Evolutionary conservation across 2,797 vertebrate genomes (phyloP).

Genomic region (Acanthurus leucopareius): DNA sequence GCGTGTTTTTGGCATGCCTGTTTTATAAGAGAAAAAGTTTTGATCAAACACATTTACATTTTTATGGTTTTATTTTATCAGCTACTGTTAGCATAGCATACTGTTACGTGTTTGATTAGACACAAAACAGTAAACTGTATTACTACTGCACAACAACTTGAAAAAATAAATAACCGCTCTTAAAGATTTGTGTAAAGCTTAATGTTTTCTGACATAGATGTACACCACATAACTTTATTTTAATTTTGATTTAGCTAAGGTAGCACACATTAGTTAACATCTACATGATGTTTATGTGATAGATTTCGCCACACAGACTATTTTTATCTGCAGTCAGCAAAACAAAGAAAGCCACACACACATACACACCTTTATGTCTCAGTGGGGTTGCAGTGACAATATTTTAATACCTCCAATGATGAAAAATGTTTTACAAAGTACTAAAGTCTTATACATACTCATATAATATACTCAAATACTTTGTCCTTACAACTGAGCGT

Average conservation of each 20-base stretch:
- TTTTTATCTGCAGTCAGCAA: too few species aligned
- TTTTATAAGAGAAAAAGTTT: conserved; percentile 61
- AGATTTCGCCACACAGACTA: too few species aligned
- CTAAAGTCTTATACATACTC: neutral
- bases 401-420: neutral
- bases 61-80: conserved; percentile 33
- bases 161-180: conserved; percentile 53
- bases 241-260: too few species aligned
- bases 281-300: too few species aligned
- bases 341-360: too few species aligned
- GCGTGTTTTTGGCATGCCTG: conserved; percentile 43
- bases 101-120: conserved; percentile 10
- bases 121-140: conserved; percentile 15
- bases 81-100: too few species aligned
- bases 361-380: too few species aligned
- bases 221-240: too few species aligned
- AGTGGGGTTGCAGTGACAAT: neutral
- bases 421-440: neutral
- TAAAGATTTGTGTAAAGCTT: neutral
- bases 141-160: conserved; percentile 20
- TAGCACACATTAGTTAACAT: too few species aligned
- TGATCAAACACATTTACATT: conserved; percentile 23
- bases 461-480: neutral
- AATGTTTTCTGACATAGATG: neutral
- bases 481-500: neutral